phyloP scores from a whole-genome alignment of 2,888 invertebrate species.

The Dorcus parallelipipedus region DNA sequence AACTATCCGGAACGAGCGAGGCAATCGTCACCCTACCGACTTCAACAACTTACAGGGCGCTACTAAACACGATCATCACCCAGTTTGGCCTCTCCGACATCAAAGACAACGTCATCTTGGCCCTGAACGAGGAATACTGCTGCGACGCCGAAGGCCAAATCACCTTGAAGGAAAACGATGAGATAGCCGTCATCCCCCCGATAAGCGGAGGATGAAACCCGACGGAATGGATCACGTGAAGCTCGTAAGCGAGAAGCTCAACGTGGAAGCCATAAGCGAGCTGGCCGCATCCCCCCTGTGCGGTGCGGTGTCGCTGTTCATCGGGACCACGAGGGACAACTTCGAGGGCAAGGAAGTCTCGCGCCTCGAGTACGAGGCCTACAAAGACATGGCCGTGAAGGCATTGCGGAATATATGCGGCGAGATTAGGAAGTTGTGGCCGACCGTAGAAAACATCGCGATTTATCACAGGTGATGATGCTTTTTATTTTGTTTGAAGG shows the following conservation, averaged over 20 bases:
- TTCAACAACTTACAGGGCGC: slow-evolving; percentile 54
- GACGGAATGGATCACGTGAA: slow-evolving; percentile 65
- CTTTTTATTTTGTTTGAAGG: too few relatives aligned
- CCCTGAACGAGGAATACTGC: slow-evolving; percentile 80
- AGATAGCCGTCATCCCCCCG: slow-evolving; percentile 90
- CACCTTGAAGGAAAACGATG: slow-evolving; percentile 66
- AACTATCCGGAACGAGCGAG: slow-evolving; percentile 67
- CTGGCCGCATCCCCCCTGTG: slow-evolving; percentile 68
- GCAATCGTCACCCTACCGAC: slow-evolving; percentile 53
- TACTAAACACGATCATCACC: slow-evolving; percentile 60
- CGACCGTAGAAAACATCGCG: slow-evolving; percentile 72
- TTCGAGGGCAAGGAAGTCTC: slow-evolving; percentile 82
- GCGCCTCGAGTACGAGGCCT: slow-evolving; percentile 90
- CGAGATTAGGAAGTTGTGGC: slow-evolving; percentile 71
- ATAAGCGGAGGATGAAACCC: slow-evolving; percentile 78
- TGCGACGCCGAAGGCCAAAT: slow-evolving; percentile 55
- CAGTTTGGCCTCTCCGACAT: slow-evolving; percentile 66
- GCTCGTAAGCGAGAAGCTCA: slow-evolving; percentile 64
- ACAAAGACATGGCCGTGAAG: slow-evolving; percentile 86
- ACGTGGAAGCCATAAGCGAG: slow-evolving; percentile 64
- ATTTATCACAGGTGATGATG: slow-evolving; percentile 89
- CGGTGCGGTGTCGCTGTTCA: slow-evolving; percentile 86
- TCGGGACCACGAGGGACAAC: slow-evolving; percentile 84
- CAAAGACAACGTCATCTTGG: slow-evolving; percentile 68
- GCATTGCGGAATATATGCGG: slow-evolving; percentile 75